Evolutionary conservation across 2,888 invertebrate species (phyloP), one percentile per base, ranked within the genome.

Genomic region (Tipula vernalis): DNA sequence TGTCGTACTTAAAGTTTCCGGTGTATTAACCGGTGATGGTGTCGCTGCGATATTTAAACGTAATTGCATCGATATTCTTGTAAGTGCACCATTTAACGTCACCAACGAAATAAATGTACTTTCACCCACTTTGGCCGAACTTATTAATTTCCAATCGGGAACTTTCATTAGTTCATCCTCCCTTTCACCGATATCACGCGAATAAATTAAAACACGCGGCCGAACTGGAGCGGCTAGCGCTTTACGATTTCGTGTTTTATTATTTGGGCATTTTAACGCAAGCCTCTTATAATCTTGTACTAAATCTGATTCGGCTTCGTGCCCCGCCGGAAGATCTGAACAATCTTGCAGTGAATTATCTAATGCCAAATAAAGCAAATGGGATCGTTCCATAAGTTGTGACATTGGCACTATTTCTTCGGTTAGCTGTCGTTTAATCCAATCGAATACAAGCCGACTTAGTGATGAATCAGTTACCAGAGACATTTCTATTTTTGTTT

Each of bases 301-400:
- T 88, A 96, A 93, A 89, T 96, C 96, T 39, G 95, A 95, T 90
- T 96, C 95, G 88, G 94, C 95, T 87, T 88, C 88, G 41, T 90
- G 89, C 28, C 93, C 92, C 28, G 92, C 91, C 6, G 96, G 96
- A 89, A 96, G 92, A 90, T 96, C 95, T 87, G 94, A 94, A 92
- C 96, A 96, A 92, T 97, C 96, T 89, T 96, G 95, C 88, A 97
- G 92, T 51, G 94, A 94, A 90, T 96, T 96, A 90, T 94, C 95
- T 87, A 94, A 92, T 88, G 96, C 95, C 87, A 89, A 87, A 87
- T 88, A 89, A 28, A 89, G 87, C 44, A 89, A 87, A 87, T 88
- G 89, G 15, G 88, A 87, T 71, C 89, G 88, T 87, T 89, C 89
- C 87, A 88, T 85, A 85, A 89, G 87, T 87, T 88, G 88, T 86